Base-by-base conservation (phyloP, 23 tunicate species). In the Clavelina lepadiformis region DNA sequence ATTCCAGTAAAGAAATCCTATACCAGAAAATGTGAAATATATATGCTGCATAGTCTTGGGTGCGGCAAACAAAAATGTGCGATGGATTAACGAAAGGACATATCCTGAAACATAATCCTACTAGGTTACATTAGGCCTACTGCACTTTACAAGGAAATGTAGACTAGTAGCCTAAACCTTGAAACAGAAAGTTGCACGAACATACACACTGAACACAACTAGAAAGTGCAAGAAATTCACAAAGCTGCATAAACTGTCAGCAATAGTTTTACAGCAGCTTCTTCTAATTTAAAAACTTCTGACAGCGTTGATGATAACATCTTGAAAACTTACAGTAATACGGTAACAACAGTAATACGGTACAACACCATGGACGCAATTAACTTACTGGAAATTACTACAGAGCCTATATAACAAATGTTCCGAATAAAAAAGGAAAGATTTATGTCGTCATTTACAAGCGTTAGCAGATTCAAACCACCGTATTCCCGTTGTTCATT, bases 1-100 rank as follows among this genome's bases (percentile, higher is more conserved):
- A 51, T 69, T 73, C 99, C 99, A 93, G 56, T 79, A 85, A 11
- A 75, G 35, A 67, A 93, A 23, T 2, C 34, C 3, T 8, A 63
- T 31, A 21, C 91, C 81, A 44, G 94, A 44, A 3, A 63, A 3
- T 3, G 76, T 61, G 35, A 85, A 86, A 63, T 53, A 93, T 20
- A 62, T 7, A 28, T 82, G 54, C 44, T 88, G 87, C 3, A 73
- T 32, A 35, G 2, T 34, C 2, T 46, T 28, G 15, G 52, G 3
- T 8, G 34, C 33, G 23, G 61, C 69, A 73, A 38, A 74, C 0
- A 72, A 58, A 80, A 79, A 67, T 30, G 49, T 38, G 35, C 83
- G 62, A 60, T 88, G 88, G n/a, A 80, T 52, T 29, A 75, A 35
- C 3, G 79, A 78, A 61, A 80, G 36, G 13, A 80, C 2, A 53